Base-by-base conservation (phyloP, 2,888 invertebrate species). In the Ferdinandea cuprea region DNA sequence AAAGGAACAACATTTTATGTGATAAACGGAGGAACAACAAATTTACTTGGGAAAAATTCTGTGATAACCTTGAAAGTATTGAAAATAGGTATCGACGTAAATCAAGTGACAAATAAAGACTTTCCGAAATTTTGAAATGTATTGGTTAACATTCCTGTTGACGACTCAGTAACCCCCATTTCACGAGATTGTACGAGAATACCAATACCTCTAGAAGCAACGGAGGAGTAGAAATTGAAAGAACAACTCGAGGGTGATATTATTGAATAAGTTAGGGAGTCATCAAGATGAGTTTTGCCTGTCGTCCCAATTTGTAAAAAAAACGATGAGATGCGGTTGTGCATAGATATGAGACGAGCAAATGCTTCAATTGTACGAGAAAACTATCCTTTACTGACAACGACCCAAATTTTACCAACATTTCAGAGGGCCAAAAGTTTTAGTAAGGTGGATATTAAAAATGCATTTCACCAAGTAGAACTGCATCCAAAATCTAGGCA, bases 401-500 rank as follows among this genome's bases (percentile, higher is more conserved):
- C 71, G 48, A 58, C 65, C 32, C 40, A 56, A 21, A 30, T 78
- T 19, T 35, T 78, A 17, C 63, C 81, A 19, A 56, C 61, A 32
- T 32, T 76, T 42, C 15, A 25, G 50, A 78, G 46, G 37, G 85
- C 86, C 6, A 74, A 77, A 50, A 46, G 44, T 21, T 88, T 86
- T 37, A 73, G 83, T 13, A 89, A 88, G 84, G 81, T 89, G 9
- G 89, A 90, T 61, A 69, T 89, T 2, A 87, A 87, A 48, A 85
- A 87, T 32, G 90, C 88, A 1, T 90, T 88, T 79, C 89, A 90
- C 84, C 89, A 91, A 85, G n/a, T n/a, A n/a, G n/a, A n/a, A n/a
- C n/a, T n/a, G n/a, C n/a, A n/a, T n/a, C n/a, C n/a, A n/a, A n/a
- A n/a, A n/a, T n/a, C n/a, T n/a, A n/a, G n/a, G n/a, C n/a, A n/a